These are phyloP conservation scores for Oscheius sp. DNA, from an alignment of 1,140 invertebrate species.

Conservation along the genomic window DNA sequence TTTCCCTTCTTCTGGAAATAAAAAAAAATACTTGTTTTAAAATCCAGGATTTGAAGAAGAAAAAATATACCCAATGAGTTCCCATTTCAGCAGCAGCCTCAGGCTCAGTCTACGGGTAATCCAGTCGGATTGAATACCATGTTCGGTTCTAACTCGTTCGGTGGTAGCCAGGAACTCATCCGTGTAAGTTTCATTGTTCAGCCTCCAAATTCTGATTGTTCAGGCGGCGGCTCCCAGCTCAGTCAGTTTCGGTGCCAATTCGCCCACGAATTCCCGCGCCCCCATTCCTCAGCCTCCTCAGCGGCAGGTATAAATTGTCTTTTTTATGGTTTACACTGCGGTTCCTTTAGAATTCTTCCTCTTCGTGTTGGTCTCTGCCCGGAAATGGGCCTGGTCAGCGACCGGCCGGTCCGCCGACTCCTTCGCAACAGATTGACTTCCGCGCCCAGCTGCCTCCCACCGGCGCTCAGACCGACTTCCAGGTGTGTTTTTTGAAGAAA, in stretches of 20 bases:
- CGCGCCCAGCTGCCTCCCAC: not conserved
- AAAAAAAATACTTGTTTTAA: too few relatives aligned
- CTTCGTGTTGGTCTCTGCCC: not conserved
- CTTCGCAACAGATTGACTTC: slow-evolving; percentile 15
- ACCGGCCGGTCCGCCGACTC: not conserved
- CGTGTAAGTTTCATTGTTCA: not conserved
- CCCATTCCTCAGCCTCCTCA: not conserved
- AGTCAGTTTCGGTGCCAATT: not conserved
- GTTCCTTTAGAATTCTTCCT: slow-evolving; percentile 7
- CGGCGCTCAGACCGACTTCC: not conserved
- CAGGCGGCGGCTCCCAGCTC: not conserved
- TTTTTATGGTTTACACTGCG: too few relatives aligned
- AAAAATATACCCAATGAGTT: too few relatives aligned
- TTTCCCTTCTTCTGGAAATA: too few relatives aligned
- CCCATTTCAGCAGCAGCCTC: too few relatives aligned
- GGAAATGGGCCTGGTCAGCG: not conserved
- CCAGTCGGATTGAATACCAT: not conserved
- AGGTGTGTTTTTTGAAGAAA: not conserved
- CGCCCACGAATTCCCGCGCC: not conserved
- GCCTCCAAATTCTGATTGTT: not conserved
- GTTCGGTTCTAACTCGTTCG: not conserved
- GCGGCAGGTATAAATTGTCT: too few relatives aligned
- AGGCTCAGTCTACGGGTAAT: not conserved
- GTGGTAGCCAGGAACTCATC: not conserved
- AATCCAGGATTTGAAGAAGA: too few relatives aligned